Percentiles rank a stretch among this genome's conserved stretches.
Evolutionary conservation across 2,113 vertebrate genomes (phyloP).

Genomic region (Calypte anna): DNA sequence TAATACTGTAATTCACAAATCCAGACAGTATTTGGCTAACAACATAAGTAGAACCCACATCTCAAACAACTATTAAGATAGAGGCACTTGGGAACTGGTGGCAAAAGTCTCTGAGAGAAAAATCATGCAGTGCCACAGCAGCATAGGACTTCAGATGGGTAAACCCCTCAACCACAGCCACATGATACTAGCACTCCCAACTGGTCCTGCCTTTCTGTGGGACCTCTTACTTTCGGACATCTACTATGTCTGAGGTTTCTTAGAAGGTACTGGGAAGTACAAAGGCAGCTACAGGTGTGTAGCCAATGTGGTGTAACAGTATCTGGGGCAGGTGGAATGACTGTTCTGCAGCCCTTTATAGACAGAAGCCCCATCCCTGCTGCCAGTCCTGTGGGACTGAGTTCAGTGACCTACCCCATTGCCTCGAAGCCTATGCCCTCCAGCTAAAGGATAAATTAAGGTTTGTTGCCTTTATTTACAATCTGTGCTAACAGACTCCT

Average conservation of each 20-base stretch:
- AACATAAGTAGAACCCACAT: not conserved
- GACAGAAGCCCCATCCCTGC: not conserved
- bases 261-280: not conserved
- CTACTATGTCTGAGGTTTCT: not conserved
- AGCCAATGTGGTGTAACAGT: rapidly evolving
- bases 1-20: not conserved
- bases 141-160: not conserved
- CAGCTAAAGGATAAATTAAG: not conserved
- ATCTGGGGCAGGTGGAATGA: not conserved
- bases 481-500: not conserved
- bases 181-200: rapidly evolving
- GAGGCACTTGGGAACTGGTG: too few relatives aligned
- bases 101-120: too few relatives aligned
- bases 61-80: too few relatives aligned
- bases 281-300: rapidly evolving
- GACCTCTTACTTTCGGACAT: not conserved
- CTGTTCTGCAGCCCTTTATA: not conserved
- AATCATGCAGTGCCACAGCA: not conserved
- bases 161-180: not conserved
- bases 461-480: not conserved
- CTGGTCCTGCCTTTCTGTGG: not conserved
- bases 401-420: not conserved
- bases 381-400: not conserved
- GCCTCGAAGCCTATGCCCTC: not conserved
- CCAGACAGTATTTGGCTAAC: not conserved